phyloP scores from a whole-genome alignment of 2,113 vertebrate species.

The Sylvietta virens region DNA sequence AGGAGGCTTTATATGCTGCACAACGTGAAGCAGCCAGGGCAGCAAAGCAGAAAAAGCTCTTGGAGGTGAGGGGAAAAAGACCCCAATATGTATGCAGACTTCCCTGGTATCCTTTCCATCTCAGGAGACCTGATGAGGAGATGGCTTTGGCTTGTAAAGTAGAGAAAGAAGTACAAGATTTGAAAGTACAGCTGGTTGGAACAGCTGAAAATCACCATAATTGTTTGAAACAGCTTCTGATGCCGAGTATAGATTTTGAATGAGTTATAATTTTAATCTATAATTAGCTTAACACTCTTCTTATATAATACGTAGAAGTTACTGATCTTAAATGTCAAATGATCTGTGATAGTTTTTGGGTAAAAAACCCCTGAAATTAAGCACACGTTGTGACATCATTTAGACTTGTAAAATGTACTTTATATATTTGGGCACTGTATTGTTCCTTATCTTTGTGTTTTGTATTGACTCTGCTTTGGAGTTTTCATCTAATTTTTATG shows the following conservation, averaged over 20 bases:
- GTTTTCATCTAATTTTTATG: neutral
- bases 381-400: neutral
- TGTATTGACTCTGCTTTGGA: neutral
- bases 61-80: slow-evolving; percentile 92
- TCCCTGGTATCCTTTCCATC: neutral
- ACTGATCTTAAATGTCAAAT: neutral
- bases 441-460: neutral
- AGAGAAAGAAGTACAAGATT: neutral
- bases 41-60: slow-evolving; percentile 90
- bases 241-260: neutral
- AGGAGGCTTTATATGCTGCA: slow-evolving; percentile 93
- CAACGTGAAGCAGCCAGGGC: slow-evolving; percentile 95
- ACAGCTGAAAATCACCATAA: neutral
- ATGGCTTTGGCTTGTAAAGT: neutral
- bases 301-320: neutral
- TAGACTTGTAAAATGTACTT: neutral
- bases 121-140: neutral
- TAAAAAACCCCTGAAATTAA: neutral
- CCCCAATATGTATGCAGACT: slow-evolving; percentile 53
- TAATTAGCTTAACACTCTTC: neutral
- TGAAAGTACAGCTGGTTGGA: neutral
- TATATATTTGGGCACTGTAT: neutral
- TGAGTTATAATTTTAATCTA: neutral
- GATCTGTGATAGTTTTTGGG: neutral
- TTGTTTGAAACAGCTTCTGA: neutral